Conservation (phyloP, 2,888 invertebrate genomes). For the Cheilosia soror region DNA sequence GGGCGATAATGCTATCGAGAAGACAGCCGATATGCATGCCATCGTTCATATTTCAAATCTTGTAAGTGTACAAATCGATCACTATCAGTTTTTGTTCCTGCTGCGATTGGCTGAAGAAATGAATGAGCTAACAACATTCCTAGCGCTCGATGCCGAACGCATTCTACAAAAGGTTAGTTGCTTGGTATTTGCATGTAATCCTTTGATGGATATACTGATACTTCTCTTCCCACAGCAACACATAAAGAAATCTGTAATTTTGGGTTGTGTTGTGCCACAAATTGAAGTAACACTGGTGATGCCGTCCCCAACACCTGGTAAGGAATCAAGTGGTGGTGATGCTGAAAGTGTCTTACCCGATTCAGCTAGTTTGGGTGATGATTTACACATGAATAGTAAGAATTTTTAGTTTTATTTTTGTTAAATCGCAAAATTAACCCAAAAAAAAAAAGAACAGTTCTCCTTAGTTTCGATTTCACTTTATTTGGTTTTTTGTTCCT, state of each 20-base stretch:
- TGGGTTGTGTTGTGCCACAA: conserved; percentile 93
- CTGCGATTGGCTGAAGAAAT: conserved; percentile 92
- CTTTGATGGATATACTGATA: not conserved
- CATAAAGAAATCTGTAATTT: conserved; percentile 85
- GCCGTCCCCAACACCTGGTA: conserved; percentile 92
- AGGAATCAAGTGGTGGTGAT: conserved; percentile 93
- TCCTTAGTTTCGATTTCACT: conserved; percentile 77
- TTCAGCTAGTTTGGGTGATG: conserved; percentile 92
- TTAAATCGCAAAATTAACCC: conserved; percentile 69
- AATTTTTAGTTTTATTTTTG: conserved; percentile 80
- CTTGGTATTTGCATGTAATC: not conserved
- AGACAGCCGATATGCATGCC: conserved; percentile 89
- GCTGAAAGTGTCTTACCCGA: conserved; percentile 93
- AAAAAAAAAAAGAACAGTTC: conserved; percentile 38
- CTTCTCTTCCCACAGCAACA: conserved; percentile 79
- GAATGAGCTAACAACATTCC: conserved; percentile 91
- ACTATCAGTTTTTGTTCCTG: conserved; percentile 96
- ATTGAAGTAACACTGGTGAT: conserved; percentile 94
- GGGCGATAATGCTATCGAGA: conserved; percentile 75
- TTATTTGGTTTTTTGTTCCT: conserved; percentile 22
- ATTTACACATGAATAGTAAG: conserved; percentile 87
- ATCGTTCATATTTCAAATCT: conserved; percentile 93
- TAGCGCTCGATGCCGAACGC: conserved; percentile 90
- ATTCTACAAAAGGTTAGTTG: conserved; percentile 86
- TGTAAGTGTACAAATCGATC: conserved; percentile 95